These are phyloP conservation scores for Epinotia brunnichana DNA, from an alignment of 2,888 invertebrate genomes.

Conservation along the genomic window DNA sequence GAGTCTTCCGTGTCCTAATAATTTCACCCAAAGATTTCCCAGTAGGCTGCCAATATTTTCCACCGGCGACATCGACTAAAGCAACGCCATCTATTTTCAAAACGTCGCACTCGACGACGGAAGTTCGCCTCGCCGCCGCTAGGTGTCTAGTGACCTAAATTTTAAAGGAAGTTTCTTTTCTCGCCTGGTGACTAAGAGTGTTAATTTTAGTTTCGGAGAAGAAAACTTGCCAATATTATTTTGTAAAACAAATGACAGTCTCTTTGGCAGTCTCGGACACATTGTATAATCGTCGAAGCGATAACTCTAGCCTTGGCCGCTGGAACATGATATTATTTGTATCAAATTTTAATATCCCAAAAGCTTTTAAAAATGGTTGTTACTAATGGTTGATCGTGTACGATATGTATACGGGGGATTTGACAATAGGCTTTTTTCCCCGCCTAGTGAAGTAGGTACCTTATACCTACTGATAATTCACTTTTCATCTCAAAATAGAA, in stretches of 20 bases:
- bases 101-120: slow-evolving; percentile 20
- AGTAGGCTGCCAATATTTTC: slow-evolving; percentile 35
- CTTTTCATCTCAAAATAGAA: neutral
- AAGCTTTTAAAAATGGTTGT: too few species aligned
- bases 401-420: too few species aligned
- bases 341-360: neutral
- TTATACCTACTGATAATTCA: too few species aligned
- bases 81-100: slow-evolving; percentile 41
- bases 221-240: slow-evolving; percentile 50
- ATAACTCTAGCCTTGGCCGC: slow-evolving; percentile 26
- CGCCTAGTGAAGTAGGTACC: too few species aligned
- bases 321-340: slow-evolving; percentile 10
- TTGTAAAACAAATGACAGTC: slow-evolving; percentile 47
- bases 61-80: slow-evolving; percentile 7
- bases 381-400: too few species aligned
- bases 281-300: slow-evolving; percentile 32
- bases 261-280: slow-evolving; percentile 48
- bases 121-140: slow-evolving; percentile 42
- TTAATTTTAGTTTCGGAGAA: slow-evolving; percentile 49
- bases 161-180: slow-evolving; percentile 44
- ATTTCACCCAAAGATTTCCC: slow-evolving; percentile 32
- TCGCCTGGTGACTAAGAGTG: slow-evolving; percentile 47
- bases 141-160: slow-evolving; percentile 52
- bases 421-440: too few species aligned
- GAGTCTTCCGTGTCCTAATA: neutral